Evolutionary conservation across 2,888 invertebrate species (phyloP), one percentile per base, ranked within the genome.

Genomic region (Altica lythri): DNA sequence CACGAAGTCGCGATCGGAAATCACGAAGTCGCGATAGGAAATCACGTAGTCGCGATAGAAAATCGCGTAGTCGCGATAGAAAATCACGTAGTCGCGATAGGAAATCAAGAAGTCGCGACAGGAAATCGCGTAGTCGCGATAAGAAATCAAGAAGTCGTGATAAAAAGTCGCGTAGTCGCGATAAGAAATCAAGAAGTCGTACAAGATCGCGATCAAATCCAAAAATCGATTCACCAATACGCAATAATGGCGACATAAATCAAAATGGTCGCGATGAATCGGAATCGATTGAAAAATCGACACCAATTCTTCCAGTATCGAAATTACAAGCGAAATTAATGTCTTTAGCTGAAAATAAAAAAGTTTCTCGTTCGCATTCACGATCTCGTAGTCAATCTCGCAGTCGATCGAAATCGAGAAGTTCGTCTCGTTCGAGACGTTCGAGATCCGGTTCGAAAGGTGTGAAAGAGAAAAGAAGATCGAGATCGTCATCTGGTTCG

Each of bases 291-390:
- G 67, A 61, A 57, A 46, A 52, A 48, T 14, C 78, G 4, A 48
- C 53, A 2, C 50, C 58, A 74, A 59, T 76, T 4, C 79, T 77
- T n/a, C 76, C 79, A 1, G 80, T 84, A 49, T 82, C 83, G 3
- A 80, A 83, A 63, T 76, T 84, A 3, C 85, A 85, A 70, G 84
- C 83, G 2, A 84, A 84, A 67, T 72, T 84, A 57, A 78, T 84
- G 77, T 83, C 82, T 53, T 78, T 84, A 67, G 83, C 84, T 1
- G 83, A 83, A 48, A 79, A 78, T 13, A 79, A 74, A 60, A 67
- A 69, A 40, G 66, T 69, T 8, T 71, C 74, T 2, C 63, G 68
- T 10, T 74, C 75, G 4, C 69, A 70, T 10, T 75, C 76, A 2
- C 67, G 69, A 29, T 73, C 74, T 10, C 68, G 71, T 32, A 73